Percentiles rank a stretch among this genome's conserved stretches.
Conservation (phyloP, 2,888 invertebrate species). For the Latrodectus elegans region DNA sequence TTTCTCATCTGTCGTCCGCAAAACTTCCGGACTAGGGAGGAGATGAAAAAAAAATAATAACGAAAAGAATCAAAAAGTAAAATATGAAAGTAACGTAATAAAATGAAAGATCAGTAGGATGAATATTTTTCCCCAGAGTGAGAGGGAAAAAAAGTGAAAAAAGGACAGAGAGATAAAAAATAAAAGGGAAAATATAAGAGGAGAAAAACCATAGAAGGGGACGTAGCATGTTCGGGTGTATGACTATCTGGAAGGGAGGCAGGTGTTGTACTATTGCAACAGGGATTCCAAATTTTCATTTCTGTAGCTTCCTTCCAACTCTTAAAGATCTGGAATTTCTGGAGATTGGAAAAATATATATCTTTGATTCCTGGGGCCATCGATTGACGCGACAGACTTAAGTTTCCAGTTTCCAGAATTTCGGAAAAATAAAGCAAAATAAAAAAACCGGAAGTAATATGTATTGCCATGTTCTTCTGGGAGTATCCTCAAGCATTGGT, state of each 20-base stretch:
- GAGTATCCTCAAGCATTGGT: constrained; percentile 14
- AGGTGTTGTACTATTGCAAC: constrained; percentile 50
- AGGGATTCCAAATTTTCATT: constrained; percentile 45
- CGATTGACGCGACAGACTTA: constrained; percentile 33
- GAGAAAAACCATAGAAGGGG: not conserved
- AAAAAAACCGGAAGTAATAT: constrained; percentile 18
- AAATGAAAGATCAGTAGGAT: constrained; percentile 53
- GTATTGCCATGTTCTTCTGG: constrained; percentile 30
- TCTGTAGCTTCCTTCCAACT: constrained; percentile 13
- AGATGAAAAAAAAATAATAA: constrained; percentile 10
- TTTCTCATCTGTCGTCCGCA: not conserved
- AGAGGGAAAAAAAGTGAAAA: not conserved
- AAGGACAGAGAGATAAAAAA: not conserved
- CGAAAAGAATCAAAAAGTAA: not conserved
- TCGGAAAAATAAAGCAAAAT: not conserved
- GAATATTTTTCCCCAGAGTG: constrained; percentile 36
- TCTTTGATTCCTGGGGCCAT: constrained; percentile 23
- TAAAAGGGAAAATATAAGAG: constrained; percentile 6
- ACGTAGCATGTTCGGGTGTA: constrained; percentile 13
- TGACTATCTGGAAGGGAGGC: constrained; percentile 14
- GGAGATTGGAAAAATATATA: constrained; percentile 39
- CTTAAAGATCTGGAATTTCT: constrained; percentile 17
- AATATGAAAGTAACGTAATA: constrained; percentile 22
- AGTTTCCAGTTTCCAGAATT: constrained; percentile 5
- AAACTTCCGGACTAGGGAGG: not conserved